Conservation (phyloP, 1,140 invertebrate genomes). For the Drosophila navojoa region DNA sequence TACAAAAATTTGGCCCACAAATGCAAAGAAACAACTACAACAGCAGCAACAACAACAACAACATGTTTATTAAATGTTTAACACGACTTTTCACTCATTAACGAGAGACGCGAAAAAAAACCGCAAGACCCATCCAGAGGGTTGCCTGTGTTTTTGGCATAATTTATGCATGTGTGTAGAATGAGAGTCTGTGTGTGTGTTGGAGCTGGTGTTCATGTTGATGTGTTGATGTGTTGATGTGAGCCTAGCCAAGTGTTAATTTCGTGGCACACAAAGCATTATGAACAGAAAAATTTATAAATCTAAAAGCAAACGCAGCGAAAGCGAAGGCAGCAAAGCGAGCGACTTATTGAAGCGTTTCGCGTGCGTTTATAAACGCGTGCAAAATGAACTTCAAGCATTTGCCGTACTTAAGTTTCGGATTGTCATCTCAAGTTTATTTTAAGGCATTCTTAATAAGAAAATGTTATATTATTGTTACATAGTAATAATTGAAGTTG, state of each 20-base stretch:
- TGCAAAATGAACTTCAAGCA: neutral
- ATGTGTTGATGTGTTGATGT: slow-evolving; percentile 2
- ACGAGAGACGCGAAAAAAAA: slow-evolving; percentile 42
- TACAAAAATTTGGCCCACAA: slow-evolving; percentile 21
- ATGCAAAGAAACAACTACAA: slow-evolving; percentile 23
- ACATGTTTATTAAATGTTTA: slow-evolving; percentile 78
- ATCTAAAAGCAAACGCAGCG: neutral
- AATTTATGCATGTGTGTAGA: slow-evolving; percentile 71
- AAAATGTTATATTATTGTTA: too few relatives aligned
- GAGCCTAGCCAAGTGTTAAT: slow-evolving; percentile 71
- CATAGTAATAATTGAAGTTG: too few relatives aligned
- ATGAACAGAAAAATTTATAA: slow-evolving; percentile 19
- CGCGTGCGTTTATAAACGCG: slow-evolving; percentile 12
- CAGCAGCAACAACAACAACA: slow-evolving; percentile 30
- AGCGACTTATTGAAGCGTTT: slow-evolving; percentile 30
- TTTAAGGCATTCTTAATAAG: too few relatives aligned
- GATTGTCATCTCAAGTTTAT: too few relatives aligned
- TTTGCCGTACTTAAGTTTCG: too few relatives aligned
- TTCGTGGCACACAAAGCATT: slow-evolving; percentile 50
- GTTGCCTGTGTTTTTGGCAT: slow-evolving; percentile 74
- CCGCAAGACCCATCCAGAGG: slow-evolving; percentile 37
- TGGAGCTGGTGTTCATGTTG: neutral
- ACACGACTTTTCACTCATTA: slow-evolving; percentile 81
- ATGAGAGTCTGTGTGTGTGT: slow-evolving; percentile 17
- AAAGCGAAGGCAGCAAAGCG: neutral